Evolutionary conservation across 2,888 invertebrate genomes (phyloP).

Genomic region (Helleia helle): DNA sequence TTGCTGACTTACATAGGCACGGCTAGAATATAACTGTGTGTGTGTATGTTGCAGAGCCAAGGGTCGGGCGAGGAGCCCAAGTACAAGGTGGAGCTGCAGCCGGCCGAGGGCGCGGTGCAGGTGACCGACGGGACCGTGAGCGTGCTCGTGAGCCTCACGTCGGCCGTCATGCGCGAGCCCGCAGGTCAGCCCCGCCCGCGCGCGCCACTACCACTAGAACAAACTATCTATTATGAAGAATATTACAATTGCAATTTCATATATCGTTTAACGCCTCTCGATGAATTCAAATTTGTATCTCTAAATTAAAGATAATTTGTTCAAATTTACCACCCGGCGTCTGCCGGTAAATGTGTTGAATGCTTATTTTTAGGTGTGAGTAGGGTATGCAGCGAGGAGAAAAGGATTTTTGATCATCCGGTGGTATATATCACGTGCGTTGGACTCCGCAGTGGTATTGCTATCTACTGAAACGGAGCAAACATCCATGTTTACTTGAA

Average conservation of each 20-base stretch:
- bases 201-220: slow-evolving; percentile 38
- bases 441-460: slow-evolving; percentile 48
- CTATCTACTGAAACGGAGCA: slow-evolving; percentile 67
- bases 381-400: slow-evolving; percentile 63
- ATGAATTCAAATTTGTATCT: slow-evolving; percentile 32
- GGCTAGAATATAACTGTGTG: too few species aligned
- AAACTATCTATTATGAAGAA: slow-evolving; percentile 53
- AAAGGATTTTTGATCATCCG: slow-evolving; percentile 82
- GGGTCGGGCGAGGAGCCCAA: slow-evolving; percentile 59
- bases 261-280: slow-evolving; percentile 28
- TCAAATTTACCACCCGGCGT: slow-evolving; percentile 54
- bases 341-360: slow-evolving; percentile 49
- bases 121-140: slow-evolving; percentile 85
- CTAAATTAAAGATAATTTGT: slow-evolving; percentile 66
- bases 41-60: too few species aligned
- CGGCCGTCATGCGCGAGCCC: slow-evolving; percentile 93
- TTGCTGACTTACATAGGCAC: too few species aligned
- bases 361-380: slow-evolving; percentile 71
- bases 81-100: slow-evolving; percentile 88
- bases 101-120: slow-evolving; percentile 88
- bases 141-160: slow-evolving; percentile 92
- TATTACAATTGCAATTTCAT: slow-evolving; percentile 19
- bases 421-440: slow-evolving; percentile 54
- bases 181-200: slow-evolving; percentile 64
- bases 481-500: slow-evolving; percentile 36